Evolutionary conservation across 2,113 vertebrate genomes (phyloP).

Genomic region (Spea multiplicata): DNA sequence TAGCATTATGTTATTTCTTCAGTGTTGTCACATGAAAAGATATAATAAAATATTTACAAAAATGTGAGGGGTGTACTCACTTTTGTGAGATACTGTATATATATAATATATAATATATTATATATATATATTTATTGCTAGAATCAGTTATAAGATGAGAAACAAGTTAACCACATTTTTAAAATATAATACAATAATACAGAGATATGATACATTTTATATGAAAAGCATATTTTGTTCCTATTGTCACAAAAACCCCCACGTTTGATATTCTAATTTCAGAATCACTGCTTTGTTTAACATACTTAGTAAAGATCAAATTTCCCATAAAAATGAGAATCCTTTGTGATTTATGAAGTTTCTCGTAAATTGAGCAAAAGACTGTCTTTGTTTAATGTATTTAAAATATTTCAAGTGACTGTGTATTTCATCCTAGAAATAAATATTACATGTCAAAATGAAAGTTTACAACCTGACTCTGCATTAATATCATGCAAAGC

Average conservation of each 20-base stretch:
- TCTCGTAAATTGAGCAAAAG: not conserved
- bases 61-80: too few relatives aligned
- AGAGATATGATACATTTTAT: conserved; percentile 16
- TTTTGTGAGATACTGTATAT: too few relatives aligned
- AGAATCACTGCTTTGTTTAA: conserved; percentile 27
- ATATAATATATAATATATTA: too few relatives aligned
- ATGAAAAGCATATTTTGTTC: conserved; percentile 2
- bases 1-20: too few relatives aligned
- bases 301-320: conserved; percentile 43
- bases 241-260: conserved; percentile 27
- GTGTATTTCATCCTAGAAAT: conserved; percentile 22
- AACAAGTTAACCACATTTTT: not conserved
- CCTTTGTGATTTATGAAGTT: conserved; percentile 29
- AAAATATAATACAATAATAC: conserved; percentile 22
- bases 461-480: conserved; percentile 14
- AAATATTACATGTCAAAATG: conserved; percentile 29
- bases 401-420: conserved; percentile 20
- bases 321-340: conserved; percentile 25
- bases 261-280: conserved; percentile 37
- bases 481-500: conserved; percentile 20
- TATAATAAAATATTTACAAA: too few relatives aligned
- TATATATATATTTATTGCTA: too few relatives aligned
- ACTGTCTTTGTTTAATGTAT: conserved; percentile 15
- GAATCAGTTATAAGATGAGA: too few relatives aligned
- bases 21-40: too few relatives aligned